Base-by-base conservation (phyloP, 2,797 vertebrate genomes). In the Allobates femoralis region DNA sequence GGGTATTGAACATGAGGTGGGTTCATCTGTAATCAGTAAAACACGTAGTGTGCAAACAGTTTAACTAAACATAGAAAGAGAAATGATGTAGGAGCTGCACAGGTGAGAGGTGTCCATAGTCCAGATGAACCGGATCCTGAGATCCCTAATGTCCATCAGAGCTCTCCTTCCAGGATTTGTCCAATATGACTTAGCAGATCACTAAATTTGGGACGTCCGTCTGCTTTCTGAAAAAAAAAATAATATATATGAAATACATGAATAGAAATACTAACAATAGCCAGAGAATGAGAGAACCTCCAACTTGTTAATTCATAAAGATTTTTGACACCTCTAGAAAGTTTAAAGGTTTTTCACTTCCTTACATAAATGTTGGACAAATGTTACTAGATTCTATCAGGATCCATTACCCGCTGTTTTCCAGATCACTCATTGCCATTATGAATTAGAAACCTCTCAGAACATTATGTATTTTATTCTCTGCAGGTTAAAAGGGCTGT, bases 171-270 rank as follows among this genome's bases (percentile, higher is more conserved):
- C 5, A 96, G 92, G 51, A 95, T 91, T 1, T 95, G 93, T 4
- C 94, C 91, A 85, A 98, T 97, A 53, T 89, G 91, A 6, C 46
- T 66, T 79, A 94, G 92, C 86, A 98, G 82, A 32, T 96, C 91
- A 66, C 92, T 92, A 89, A 99, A 99, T 0, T 94, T 91, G 0
- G 96, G 96, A 0, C 98, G 95, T 50, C 93, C 94, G 30, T 98
- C 97, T 1, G 96, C 94, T 90, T 93, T 98, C 98, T 99, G 46
- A 55, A 90, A 86, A 82, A 55, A 23, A 12, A 46, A 76, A 81
- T 37, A 80, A 62, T 77, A 10, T 67, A 69, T 0, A 30, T 32
- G 1, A 66, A 32, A 32, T 66, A 5, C 0, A 58, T 30, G 19
- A 18, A 32, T 32, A 66, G 19, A 18, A 66, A 32, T 5, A 16